These are phyloP conservation scores for Augochlora pura DNA, from an alignment of 1,140 invertebrate species.

Conservation along the genomic window DNA sequence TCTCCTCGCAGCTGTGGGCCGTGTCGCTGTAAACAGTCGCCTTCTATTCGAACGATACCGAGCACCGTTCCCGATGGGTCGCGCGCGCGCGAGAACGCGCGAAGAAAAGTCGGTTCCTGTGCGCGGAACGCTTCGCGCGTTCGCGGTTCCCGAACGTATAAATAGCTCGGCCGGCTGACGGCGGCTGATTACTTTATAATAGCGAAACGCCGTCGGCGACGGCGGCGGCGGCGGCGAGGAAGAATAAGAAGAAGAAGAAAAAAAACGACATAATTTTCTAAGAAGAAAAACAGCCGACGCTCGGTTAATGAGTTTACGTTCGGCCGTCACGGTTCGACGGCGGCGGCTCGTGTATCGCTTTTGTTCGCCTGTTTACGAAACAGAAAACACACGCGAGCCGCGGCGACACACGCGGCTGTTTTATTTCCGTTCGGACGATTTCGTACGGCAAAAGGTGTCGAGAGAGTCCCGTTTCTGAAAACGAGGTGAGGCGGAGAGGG, in stretches of 20 bases:
- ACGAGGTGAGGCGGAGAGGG: too few relatives aligned
- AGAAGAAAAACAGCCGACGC: conserved; percentile 24
- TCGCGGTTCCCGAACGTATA: conserved; percentile 22
- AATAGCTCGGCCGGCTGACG: conserved; percentile 14
- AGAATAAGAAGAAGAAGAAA: too few relatives aligned
- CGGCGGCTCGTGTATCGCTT: not conserved
- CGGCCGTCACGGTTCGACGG: not conserved
- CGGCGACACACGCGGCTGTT: not conserved
- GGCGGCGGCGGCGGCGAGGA: too few relatives aligned
- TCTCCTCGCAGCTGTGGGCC: too few relatives aligned
- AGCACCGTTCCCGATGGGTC: not conserved
- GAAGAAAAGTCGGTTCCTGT: not conserved
- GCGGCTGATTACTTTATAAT: conserved; percentile 39
- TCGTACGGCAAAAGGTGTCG: conserved; percentile 41
- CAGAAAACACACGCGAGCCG: not conserved
- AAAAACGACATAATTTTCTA: conserved; percentile 17
- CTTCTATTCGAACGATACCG: not conserved
- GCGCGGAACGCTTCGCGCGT: not conserved
- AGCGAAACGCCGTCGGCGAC: conserved; percentile 9
- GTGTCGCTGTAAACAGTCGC: not conserved
- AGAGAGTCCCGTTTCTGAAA: not conserved
- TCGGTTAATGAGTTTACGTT: conserved; percentile 36
- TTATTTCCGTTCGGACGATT: conserved; percentile 42
- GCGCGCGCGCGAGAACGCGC: not conserved
- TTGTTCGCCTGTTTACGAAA: conserved; percentile 36